Evolutionary conservation across 2,888 invertebrate genomes (phyloP).

Genomic region (Nomada ferruginata): DNA sequence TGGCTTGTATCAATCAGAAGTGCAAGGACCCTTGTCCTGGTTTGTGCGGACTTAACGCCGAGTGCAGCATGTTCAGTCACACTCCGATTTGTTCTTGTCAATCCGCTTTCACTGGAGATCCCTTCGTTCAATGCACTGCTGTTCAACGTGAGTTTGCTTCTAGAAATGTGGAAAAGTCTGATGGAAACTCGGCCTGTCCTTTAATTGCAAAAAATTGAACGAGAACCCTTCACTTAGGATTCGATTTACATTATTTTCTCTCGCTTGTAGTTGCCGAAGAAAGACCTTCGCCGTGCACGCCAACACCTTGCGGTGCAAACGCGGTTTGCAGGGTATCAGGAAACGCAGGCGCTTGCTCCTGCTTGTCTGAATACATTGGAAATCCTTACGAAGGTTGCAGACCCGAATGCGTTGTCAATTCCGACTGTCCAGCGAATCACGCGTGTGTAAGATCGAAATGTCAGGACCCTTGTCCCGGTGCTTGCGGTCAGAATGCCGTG

Average conservation of each 20-base stretch:
- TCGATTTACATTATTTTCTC: constrained; percentile 86
- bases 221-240: no score
- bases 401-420: constrained; percentile 84
- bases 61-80: constrained; percentile 85
- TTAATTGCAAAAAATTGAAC: constrained; percentile 63
- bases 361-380: constrained; percentile 89
- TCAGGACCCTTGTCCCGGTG: constrained; percentile 85
- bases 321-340: constrained; percentile 90
- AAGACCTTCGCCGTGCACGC: constrained; percentile 86
- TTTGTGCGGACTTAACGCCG: constrained; percentile 87
- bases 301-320: constrained; percentile 91
- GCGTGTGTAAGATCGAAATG: constrained; percentile 85
- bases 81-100: constrained; percentile 88
- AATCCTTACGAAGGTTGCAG: constrained; percentile 87
- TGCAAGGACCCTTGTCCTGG: constrained; percentile 92
- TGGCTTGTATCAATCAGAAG: constrained; percentile 86
- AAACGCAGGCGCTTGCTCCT: constrained; percentile 90
- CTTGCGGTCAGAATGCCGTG: constrained; percentile 86
- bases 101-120: constrained; percentile 83
- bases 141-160: constrained; percentile 87
- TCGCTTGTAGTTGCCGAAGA: constrained; percentile 77
- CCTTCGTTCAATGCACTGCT: constrained; percentile 87
- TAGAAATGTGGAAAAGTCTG: no score
- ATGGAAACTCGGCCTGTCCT: no score
- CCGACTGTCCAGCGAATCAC: constrained; percentile 84